A percentile compares a stretch with the other conserved stretches of the same genome.
phyloP scores from a whole-genome alignment of 2,113 vertebrate genomes.

The Dromiciops gliroides region DNA sequence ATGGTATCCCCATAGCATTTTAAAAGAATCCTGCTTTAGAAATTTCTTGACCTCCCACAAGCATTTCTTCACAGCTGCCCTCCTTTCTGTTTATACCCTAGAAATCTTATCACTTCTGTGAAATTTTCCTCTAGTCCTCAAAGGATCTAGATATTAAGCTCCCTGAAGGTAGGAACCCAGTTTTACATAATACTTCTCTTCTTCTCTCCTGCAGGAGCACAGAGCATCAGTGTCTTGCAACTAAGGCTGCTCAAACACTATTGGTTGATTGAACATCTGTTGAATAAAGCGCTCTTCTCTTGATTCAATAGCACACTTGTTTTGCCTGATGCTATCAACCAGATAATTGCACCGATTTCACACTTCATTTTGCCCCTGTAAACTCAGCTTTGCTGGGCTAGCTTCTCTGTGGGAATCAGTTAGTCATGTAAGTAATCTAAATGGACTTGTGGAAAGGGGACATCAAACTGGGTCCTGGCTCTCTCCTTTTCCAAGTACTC shows the following conservation, averaged over 20 bases:
- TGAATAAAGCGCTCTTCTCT: not conserved
- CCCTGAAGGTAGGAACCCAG: not conserved
- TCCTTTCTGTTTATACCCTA: not conserved
- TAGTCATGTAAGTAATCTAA: not conserved
- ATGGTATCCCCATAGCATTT: not conserved
- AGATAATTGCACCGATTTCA: not conserved
- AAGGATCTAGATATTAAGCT: not conserved
- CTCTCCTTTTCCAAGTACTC: not conserved
- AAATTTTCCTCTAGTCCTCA: not conserved
- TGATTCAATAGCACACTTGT: not conserved
- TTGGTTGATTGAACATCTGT: not conserved
- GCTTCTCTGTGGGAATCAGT: not conserved
- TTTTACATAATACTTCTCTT: not conserved
- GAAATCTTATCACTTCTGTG: not conserved
- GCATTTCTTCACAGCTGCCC: not conserved
- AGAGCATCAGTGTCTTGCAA: not conserved
- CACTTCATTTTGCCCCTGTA: not conserved
- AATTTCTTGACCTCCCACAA: not conserved
- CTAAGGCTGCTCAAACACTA: not conserved
- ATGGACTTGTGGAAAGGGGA: not conserved
- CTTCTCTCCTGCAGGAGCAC: not conserved
- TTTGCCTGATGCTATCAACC: not conserved
- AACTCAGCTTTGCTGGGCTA: not conserved
- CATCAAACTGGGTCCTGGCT: not conserved
- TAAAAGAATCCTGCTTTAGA: not conserved